Conservation (phyloP, 37 sponge, comb jelly and placozoan genomes). For the Tethya wilhelma region DNA sequence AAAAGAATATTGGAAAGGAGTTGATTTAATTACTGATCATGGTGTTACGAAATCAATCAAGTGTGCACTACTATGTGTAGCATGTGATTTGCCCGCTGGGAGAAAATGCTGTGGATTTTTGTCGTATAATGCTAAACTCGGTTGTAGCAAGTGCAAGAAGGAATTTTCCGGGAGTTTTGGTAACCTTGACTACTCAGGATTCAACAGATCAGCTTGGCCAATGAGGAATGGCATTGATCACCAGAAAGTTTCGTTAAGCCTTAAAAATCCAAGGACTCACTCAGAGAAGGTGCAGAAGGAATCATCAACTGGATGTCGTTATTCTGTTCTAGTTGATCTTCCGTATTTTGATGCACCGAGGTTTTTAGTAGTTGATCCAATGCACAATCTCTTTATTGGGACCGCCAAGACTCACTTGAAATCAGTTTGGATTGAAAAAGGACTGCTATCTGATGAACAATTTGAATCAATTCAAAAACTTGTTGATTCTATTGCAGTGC, state of each 20-base stretch:
- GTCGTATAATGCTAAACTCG: slow-evolving; percentile 22
- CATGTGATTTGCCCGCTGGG: slow-evolving; percentile 47
- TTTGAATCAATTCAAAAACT: slow-evolving; percentile 2
- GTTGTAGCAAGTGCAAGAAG: slow-evolving; percentile 18
- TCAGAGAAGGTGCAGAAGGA: background rate
- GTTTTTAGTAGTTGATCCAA: slow-evolving; percentile 64
- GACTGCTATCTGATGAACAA: background rate
- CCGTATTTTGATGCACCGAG: slow-evolving; percentile 60
- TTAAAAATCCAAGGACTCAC: background rate
- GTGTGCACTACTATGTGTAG: slow-evolving; percentile 25
- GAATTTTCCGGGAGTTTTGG: slow-evolving; percentile 13
- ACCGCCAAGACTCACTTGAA: slow-evolving; percentile 44
- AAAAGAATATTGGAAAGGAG: background rate
- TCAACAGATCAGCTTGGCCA: slow-evolving; percentile 35
- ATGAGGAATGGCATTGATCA: background rate
- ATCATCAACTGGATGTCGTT: slow-evolving; percentile 21
- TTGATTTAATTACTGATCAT: background rate
- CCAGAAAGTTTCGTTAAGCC: background rate
- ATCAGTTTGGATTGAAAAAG: slow-evolving; percentile 13
- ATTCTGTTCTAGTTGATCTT: slow-evolving; percentile 37
- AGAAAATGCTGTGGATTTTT: slow-evolving; percentile 52
- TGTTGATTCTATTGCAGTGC: slow-evolving; percentile 33
- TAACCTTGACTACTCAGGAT: slow-evolving; percentile 14
- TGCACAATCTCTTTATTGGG: slow-evolving; percentile 77
- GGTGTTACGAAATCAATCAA: background rate